These are phyloP conservation scores for Acronicta aceris DNA, from an alignment of 2,888 invertebrate genomes.

Conservation along the genomic window DNA sequence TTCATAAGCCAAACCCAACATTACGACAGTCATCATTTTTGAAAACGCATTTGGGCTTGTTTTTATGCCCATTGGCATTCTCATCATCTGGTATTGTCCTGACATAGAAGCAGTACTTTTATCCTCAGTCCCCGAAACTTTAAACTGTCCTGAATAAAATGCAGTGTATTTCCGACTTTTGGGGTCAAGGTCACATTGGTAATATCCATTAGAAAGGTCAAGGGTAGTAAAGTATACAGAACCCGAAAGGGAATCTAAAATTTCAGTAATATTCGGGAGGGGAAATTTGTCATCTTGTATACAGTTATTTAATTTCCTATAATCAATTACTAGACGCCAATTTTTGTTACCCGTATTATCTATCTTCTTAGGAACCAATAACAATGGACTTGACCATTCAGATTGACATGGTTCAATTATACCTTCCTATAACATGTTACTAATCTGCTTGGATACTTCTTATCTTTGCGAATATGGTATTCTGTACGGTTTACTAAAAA, in stretches of 20 bases:
- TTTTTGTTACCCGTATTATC: neutral
- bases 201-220: neutral
- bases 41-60: slow-evolving; percentile 10
- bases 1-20: slow-evolving; percentile 9
- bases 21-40: slow-evolving; percentile 11
- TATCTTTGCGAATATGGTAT: slow-evolving; percentile 1
- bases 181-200: neutral
- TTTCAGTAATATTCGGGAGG: slow-evolving; percentile 1
- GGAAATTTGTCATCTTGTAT: slow-evolving; percentile 1
- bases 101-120: neutral
- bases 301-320: slow-evolving; percentile 1
- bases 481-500: slow-evolving; percentile 4
- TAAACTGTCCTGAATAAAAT: neutral
- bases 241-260: neutral
- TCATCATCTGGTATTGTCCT: slow-evolving; percentile 11
- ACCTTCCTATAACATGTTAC: neutral
- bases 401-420: slow-evolving; percentile 6
- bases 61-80: slow-evolving; percentile 17
- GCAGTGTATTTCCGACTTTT: neutral
- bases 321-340: neutral
- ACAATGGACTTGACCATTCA: slow-evolving; percentile 1
- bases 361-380: neutral
- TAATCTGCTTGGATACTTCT: neutral
- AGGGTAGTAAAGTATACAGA: neutral
- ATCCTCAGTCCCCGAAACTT: neutral